These are phyloP conservation scores for Eumaeus atala DNA, from an alignment of 1,140 invertebrate species.

Conservation along the genomic window DNA sequence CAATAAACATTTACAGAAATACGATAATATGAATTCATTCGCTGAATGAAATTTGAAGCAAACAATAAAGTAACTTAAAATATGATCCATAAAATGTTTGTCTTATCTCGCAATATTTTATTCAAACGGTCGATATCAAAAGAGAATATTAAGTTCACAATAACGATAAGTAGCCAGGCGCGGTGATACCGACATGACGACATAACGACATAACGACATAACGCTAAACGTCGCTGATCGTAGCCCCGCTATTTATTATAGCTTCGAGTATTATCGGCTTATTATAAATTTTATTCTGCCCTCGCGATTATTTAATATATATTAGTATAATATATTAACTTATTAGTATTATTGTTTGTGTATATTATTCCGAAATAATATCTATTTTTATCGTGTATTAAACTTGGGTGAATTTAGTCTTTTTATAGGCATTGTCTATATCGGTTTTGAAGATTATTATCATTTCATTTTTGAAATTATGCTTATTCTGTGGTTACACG, in stretches of 20 bases:
- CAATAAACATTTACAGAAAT: no score
- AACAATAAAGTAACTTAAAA: not conserved
- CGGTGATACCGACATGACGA: not conserved
- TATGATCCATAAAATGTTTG: not conserved
- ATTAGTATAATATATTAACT: conserved; percentile 36
- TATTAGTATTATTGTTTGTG: conserved; percentile 2
- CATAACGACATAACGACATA: not conserved
- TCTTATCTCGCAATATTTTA: conserved; percentile 4
- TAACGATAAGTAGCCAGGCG: not conserved
- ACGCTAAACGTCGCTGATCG: conserved; percentile 24
- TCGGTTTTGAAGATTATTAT: no score
- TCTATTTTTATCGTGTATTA: no score
- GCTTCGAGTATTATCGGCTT: conserved; percentile 35
- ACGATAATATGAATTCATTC: not conserved
- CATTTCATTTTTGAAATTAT: no score
- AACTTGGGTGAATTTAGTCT: no score
- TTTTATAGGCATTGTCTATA: no score
- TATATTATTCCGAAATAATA: not conserved
- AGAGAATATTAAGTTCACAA: conserved; percentile 1
- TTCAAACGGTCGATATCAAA: conserved; percentile 1
- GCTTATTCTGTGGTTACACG: no score
- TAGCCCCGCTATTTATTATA: conserved; percentile 49
- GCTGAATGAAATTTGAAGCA: not conserved
- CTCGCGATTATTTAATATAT: conserved; percentile 42
- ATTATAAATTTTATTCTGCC: conserved; percentile 42